phyloP scores from a whole-genome alignment of 2,888 invertebrate species.

The Gerris lacustris region DNA sequence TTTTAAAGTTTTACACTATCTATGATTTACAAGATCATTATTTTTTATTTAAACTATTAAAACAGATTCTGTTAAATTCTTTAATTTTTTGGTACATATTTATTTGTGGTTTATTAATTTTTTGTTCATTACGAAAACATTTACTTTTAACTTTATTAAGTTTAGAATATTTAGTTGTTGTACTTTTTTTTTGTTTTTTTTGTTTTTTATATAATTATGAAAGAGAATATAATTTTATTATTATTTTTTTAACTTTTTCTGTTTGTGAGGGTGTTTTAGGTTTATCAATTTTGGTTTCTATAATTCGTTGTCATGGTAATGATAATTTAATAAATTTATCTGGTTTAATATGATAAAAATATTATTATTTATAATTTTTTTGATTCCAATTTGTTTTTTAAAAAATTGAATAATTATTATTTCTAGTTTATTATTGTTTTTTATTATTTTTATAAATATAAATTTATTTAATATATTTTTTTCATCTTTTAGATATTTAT shows the following conservation, averaged over 20 bases:
- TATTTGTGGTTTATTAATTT: background rate
- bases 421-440: slow-evolving; percentile 43
- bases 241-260: slow-evolving; percentile 42
- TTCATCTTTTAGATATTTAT: too few relatives aligned
- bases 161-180: slow-evolving; percentile 45
- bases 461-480: too few relatives aligned
- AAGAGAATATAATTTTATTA: too few relatives aligned
- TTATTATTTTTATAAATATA: slow-evolving; percentile 36
- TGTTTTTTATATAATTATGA: too few relatives aligned
- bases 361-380: slow-evolving; percentile 42
- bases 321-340: slow-evolving; percentile 51
- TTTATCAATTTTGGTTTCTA: slow-evolving; percentile 47
- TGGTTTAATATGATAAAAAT: slow-evolving; percentile 45
- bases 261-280: slow-evolving; percentile 50
- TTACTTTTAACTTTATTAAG: slow-evolving; percentile 48
- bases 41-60: slow-evolving; percentile 55
- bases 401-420: slow-evolving; percentile 43
- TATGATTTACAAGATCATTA: slow-evolving; percentile 57
- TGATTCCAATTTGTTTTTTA: slow-evolving; percentile 40
- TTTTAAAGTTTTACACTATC: slow-evolving; percentile 45
- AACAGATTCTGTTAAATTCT: slow-evolving; percentile 42
- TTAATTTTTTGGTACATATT: slow-evolving; percentile 39
- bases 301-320: slow-evolving; percentile 51
- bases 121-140: slow-evolving; percentile 43
- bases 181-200: slow-evolving; percentile 45